These are phyloP conservation scores for Podarcis raffonei DNA, from an alignment of 2,113 vertebrate genomes.

Conservation along the genomic window DNA sequence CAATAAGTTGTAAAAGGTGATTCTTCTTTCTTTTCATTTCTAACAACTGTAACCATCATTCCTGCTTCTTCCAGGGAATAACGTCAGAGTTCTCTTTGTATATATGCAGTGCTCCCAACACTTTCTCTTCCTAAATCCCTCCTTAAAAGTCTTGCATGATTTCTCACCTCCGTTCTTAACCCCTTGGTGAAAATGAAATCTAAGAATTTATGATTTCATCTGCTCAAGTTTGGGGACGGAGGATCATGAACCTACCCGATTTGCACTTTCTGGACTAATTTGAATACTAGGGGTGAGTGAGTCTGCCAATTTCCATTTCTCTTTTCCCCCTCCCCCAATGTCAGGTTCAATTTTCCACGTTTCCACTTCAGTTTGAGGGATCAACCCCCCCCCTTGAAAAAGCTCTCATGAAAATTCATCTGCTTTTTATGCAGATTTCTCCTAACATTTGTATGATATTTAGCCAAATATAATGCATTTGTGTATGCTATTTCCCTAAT, in stretches of 20 bases:
- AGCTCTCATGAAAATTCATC: no score
- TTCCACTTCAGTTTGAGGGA: no score
- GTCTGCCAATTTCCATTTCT: no score
- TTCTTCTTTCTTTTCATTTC: conserved; percentile 8
- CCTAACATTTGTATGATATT: no score
- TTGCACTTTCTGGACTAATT: neutral
- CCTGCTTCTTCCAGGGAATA: neutral
- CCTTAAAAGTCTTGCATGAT: neutral
- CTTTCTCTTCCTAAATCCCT: neutral
- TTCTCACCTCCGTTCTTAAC: neutral
- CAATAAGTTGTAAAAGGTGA: conserved; percentile 41
- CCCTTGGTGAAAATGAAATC: neutral
- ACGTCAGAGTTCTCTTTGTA: neutral
- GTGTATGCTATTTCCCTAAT: no score
- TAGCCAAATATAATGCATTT: no score
- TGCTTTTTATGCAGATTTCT: no score
- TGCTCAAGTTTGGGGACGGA: neutral
- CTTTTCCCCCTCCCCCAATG: no score
- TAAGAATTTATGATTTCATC: neutral
- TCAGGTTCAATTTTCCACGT: no score
- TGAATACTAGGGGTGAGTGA: no score
- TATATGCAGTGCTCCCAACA: no score
- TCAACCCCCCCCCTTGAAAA: no score
- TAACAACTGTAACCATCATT: neutral
- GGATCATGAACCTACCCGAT: neutral